phyloP scores from a whole-genome alignment of 2,888 invertebrate genomes.

The Cryptus armator region DNA sequence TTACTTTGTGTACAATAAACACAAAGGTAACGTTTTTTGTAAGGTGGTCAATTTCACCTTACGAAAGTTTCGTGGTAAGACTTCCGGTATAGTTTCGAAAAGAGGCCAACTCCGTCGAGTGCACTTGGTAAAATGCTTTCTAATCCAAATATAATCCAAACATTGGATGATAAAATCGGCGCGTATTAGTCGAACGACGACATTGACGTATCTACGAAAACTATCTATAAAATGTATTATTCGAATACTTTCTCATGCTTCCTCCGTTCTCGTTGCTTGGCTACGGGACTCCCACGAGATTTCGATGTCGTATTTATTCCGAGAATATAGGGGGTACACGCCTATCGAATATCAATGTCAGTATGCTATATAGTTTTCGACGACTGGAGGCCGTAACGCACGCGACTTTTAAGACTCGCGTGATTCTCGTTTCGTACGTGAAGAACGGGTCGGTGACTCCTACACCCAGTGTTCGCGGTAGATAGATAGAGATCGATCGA shows the following conservation, averaged over 20 bases:
- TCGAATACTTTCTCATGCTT: slow-evolving; percentile 7
- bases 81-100: too few relatives aligned
- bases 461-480: slow-evolving; percentile 42
- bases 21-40: too few relatives aligned
- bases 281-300: slow-evolving; percentile 21
- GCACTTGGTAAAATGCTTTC: not conserved
- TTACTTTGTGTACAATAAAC: too few relatives aligned
- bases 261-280: slow-evolving; percentile 3
- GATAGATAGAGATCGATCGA: slow-evolving; percentile 63
- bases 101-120: not conserved
- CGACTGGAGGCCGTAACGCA: slow-evolving; percentile 10
- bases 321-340: not conserved
- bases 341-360: slow-evolving; percentile 74
- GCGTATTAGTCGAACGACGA: not conserved
- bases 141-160: not conserved
- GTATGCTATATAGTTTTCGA: slow-evolving; percentile 17
- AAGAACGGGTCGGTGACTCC: slow-evolving; percentile 74
- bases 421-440: slow-evolving; percentile 67
- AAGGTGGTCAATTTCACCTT: too few relatives aligned
- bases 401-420: slow-evolving; percentile 33
- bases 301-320: slow-evolving; percentile 20
- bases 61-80: too few relatives aligned
- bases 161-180: not conserved
- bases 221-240: not conserved
- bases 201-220: not conserved